These are phyloP conservation scores for Rallus limicola DNA, from an alignment of 2,113 vertebrate species.

Conservation along the genomic window DNA sequence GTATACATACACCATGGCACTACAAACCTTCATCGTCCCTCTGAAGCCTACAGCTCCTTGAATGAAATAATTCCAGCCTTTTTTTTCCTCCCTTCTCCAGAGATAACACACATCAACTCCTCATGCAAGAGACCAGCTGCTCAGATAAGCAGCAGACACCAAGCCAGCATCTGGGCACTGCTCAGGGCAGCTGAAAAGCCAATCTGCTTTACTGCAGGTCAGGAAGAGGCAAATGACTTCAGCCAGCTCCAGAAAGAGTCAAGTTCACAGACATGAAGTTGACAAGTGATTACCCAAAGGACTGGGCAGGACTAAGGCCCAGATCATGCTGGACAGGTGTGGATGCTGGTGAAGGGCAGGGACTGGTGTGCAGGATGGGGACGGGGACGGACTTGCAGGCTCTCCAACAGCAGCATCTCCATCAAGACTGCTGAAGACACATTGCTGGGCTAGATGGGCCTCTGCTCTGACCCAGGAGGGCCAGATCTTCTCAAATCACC, in stretches of 20 bases:
- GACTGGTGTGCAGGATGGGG: rapidly evolving
- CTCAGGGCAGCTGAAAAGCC: background rate
- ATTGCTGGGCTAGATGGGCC: background rate
- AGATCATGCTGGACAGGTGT: rapidly evolving
- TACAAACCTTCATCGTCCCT: background rate
- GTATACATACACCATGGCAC: rapidly evolving
- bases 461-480: background rate
- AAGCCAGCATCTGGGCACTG: background rate
- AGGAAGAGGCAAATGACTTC: background rate
- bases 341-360: background rate
- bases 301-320: background rate
- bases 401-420: background rate
- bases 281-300: background rate
- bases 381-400: background rate
- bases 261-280: background rate
- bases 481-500: background rate
- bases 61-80: background rate
- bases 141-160: background rate
- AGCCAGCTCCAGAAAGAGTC: background rate
- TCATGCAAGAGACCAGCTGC: background rate
- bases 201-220: background rate
- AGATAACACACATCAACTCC: rapidly evolving
- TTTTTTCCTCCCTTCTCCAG: background rate
- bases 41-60: background rate
- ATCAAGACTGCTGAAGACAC: background rate